Evolutionary conservation across 2,113 vertebrate genomes (phyloP).

Genomic region (Ellobius talpinus): DNA sequence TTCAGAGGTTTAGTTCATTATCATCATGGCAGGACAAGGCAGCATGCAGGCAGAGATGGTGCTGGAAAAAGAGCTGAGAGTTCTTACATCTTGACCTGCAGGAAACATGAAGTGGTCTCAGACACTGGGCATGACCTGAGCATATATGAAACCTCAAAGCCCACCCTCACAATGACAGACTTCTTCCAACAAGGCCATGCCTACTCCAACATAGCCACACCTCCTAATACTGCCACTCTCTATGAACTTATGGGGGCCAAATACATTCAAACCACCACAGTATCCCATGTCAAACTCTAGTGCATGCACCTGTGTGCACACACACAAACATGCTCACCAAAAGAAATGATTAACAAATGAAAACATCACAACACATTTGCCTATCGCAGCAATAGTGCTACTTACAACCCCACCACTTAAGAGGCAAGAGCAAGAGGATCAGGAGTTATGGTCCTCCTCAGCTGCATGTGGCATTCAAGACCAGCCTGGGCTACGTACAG

Average conservation of each 20-base stretch:
- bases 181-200: background rate
- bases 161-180: background rate
- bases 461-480: background rate
- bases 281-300: background rate
- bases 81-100: background rate
- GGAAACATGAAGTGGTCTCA: background rate
- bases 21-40: background rate
- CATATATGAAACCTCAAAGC: background rate
- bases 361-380: background rate
- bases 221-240: background rate
- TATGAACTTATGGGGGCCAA: background rate
- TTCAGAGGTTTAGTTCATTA: background rate
- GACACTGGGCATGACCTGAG: background rate
- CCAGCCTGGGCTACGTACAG: background rate
- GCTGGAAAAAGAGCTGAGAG: background rate
- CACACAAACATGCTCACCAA: background rate
- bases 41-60: background rate
- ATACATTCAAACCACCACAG: background rate
- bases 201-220: background rate
- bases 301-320: background rate
- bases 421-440: background rate
- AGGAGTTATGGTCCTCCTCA: background rate
- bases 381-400: background rate
- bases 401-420: background rate
- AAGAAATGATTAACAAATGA: background rate